Percentiles rank a stretch among this genome's conserved stretches.
phyloP scores from a whole-genome alignment of 2,888 invertebrate genomes.

The Agrilus cyanescens region DNA sequence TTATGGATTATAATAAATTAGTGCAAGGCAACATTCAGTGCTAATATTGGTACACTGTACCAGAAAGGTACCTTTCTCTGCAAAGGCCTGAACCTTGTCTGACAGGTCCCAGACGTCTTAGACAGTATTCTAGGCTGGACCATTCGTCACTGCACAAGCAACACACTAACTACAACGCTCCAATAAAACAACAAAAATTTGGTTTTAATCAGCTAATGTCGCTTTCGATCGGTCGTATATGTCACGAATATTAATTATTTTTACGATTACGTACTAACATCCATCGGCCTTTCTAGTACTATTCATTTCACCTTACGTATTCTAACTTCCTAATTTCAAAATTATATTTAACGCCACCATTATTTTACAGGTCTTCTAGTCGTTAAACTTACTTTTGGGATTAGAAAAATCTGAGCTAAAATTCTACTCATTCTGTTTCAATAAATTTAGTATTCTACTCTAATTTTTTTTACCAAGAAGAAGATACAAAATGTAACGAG shows the following conservation, averaged over 20 bases:
- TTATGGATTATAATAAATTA: constrained; percentile 11
- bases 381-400: neutral
- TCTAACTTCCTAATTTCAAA: too few relatives aligned
- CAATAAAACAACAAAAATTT: neutral
- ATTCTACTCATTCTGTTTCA: too few relatives aligned
- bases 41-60: constrained; percentile 23
- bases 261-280: too few relatives aligned
- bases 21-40: constrained; percentile 32
- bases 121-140: constrained; percentile 34
- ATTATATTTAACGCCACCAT: too few relatives aligned
- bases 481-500: too few relatives aligned
- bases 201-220: neutral
- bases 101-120: constrained; percentile 36
- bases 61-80: constrained; percentile 40
- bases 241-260: too few relatives aligned
- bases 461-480: too few relatives aligned
- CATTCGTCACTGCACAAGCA: constrained; percentile 35
- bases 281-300: too few relatives aligned
- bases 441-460: too few relatives aligned
- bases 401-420: too few relatives aligned
- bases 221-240: too few relatives aligned
- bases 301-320: too few relatives aligned
- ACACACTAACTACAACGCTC: constrained; percentile 23
- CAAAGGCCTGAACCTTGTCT: constrained; percentile 38
- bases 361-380: neutral